Evolutionary conservation across 2,888 invertebrate species (phyloP), one percentile per base, ranked within the genome.

Genomic region (Drepana falcataria): DNA sequence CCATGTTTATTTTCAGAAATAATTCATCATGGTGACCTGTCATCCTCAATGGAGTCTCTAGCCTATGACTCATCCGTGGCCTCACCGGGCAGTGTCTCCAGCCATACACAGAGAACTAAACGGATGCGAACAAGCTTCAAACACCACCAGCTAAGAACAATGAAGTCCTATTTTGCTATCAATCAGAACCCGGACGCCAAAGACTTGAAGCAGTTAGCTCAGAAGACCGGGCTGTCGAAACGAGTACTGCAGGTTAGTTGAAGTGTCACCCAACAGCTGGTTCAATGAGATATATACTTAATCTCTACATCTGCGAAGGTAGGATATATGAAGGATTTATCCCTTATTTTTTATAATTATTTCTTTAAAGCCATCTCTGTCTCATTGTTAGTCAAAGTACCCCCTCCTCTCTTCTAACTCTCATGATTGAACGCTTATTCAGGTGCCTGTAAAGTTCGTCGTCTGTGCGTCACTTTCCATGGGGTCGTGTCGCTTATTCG

Each of bases 151-250:
- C 93, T 99, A 60, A 92, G 99, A 59, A 98, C 99, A 53, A 99
- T 99, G 99, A 99, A 99, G 89, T 97, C 97, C 48, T 99, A 99
- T 85, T 99, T 99, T 84, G 96, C 97, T 53, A 96, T 99, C 78
- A 99, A 99, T 91, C 99, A 99, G 90, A 99, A 99, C 88, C 99
- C 99, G 0, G 99, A 99, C 79, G 99, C 99, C 55, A 99, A 99
- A 85, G 99, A 99, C 83, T 92, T 99, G 59, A 99, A 99, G 82
- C 98, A 99, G 79, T 91, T 99, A 64, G 98, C 99, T 0, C 98
- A 99, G 87, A 99, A 99, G 91, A 99, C 99, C 9, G 99, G 99
- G 40, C 93, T 99, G 21, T 98, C 98, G 47, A 99, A 99, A 91
- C 93, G 99, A 76, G 99, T 99, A 33, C 90, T 99, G 57, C 99